phyloP scores from a whole-genome alignment of 2,888 invertebrate genomes.

The Sthenelais limicola region DNA sequence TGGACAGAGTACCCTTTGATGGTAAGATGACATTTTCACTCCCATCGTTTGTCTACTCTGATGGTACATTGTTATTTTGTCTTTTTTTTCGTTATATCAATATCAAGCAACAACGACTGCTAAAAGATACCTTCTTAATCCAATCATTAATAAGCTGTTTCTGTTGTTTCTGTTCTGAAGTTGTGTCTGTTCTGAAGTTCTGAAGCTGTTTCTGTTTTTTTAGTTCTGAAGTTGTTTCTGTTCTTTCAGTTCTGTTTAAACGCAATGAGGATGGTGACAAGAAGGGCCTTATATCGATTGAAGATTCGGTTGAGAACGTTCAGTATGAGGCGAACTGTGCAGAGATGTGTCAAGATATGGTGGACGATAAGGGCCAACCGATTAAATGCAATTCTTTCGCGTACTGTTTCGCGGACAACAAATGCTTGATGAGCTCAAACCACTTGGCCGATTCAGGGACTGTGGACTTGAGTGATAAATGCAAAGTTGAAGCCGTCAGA shows the following conservation, averaged over 20 bases:
- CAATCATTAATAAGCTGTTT: too few relatives aligned
- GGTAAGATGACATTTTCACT: background rate
- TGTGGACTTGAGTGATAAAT: background rate
- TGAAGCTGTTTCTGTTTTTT: too few relatives aligned
- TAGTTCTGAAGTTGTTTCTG: too few relatives aligned
- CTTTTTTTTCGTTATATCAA: background rate
- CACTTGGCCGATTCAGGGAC: background rate
- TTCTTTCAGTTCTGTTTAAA: background rate
- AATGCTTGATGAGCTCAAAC: slow-evolving; percentile 22
- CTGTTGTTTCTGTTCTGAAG: too few relatives aligned
- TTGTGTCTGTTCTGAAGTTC: too few relatives aligned
- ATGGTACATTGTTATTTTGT: background rate
- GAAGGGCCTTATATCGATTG: slow-evolving; percentile 3
- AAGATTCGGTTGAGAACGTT: slow-evolving; percentile 2
- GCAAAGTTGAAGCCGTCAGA: slow-evolving; percentile 2
- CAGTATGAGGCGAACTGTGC: slow-evolving; percentile 9
- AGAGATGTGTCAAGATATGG: background rate
- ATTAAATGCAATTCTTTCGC: slow-evolving; percentile 29
- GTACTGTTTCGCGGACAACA: slow-evolving; percentile 18
- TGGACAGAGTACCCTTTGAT: slow-evolving; percentile 13
- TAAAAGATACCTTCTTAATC: too few relatives aligned
- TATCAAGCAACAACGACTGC: background rate
- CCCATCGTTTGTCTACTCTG: background rate
- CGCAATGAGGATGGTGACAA: slow-evolving; percentile 2
- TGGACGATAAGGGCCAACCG: slow-evolving; percentile 1